Evolutionary conservation across 1,140 invertebrate genomes (phyloP).

Genomic region (Trinorchestia longiramus): DNA sequence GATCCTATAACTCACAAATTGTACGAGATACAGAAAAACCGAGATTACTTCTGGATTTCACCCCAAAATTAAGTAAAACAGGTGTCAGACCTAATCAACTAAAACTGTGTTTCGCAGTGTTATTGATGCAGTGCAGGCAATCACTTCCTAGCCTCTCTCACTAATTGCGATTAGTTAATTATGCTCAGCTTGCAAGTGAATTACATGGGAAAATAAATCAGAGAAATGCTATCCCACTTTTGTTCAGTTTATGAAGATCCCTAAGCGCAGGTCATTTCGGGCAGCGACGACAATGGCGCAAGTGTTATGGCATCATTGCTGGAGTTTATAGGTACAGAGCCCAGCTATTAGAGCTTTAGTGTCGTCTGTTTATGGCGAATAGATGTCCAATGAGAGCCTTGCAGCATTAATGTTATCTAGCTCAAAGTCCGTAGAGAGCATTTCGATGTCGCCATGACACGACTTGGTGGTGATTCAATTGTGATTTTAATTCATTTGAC

Average conservation of each 20-base stretch:
- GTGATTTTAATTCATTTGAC: neutral
- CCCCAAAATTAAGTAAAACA: too few relatives aligned
- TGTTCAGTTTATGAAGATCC: constrained; percentile 36
- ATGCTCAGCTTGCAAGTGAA: neutral
- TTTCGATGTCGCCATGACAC: neutral
- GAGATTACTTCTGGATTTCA: too few relatives aligned
- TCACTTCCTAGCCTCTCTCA: too few relatives aligned
- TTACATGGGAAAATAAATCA: neutral
- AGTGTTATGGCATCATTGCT: constrained; percentile 32
- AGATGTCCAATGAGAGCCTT: neutral
- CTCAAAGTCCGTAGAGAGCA: neutral
- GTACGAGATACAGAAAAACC: too few relatives aligned
- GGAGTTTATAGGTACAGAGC: constrained; percentile 12
- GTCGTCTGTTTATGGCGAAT: constrained; percentile 24
- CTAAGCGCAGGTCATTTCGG: neutral
- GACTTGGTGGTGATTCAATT: neutral
- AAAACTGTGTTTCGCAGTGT: neutral
- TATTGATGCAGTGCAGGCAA: neutral
- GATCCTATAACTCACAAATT: too few relatives aligned
- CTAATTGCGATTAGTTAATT: neutral
- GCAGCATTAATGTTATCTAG: constrained; percentile 37
- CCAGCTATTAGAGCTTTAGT: constrained; percentile 37
- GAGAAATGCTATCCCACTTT: neutral
- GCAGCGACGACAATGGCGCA: neutral
- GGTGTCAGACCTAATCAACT: too few relatives aligned